Evolutionary conservation across 2,113 vertebrate genomes (phyloP).

Genomic region (Thamnaconus septentrionalis): DNA sequence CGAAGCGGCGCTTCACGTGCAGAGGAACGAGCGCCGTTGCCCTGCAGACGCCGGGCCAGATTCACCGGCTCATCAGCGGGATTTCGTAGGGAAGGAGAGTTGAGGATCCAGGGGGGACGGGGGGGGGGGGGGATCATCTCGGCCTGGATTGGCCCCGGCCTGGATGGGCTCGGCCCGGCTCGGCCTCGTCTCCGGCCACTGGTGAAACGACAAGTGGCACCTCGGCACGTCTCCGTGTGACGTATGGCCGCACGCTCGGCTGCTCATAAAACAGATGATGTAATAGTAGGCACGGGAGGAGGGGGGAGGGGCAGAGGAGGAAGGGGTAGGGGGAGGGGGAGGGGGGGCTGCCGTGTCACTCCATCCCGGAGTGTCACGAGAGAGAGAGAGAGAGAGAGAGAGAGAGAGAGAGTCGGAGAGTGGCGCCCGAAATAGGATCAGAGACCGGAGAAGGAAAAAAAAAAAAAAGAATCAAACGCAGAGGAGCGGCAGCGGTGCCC

Average conservation of each 20-base stretch:
- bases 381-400: constrained; percentile 40
- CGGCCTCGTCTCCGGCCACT: constrained; percentile 2
- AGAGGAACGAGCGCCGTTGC: no score
- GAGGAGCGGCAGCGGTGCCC: constrained; percentile 43
- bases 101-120: constrained; percentile 8
- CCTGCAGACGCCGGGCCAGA: constrained; percentile 42
- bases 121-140: background rate
- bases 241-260: constrained; percentile 26
- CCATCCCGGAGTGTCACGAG: background rate
- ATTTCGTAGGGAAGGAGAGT: constrained; percentile 29
- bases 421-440: constrained; percentile 56
- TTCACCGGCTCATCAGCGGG: constrained; percentile 53
- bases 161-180: background rate
- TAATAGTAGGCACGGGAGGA: constrained; percentile 13
- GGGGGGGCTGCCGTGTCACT: constrained; percentile 26
- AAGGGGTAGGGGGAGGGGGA: background rate
- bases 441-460: constrained; percentile 17
- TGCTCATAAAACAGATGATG: constrained; percentile 37
- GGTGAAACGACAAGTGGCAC: constrained; percentile 30
- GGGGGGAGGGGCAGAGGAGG: no score
- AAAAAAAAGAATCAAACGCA: constrained; percentile 14
- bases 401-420: constrained; percentile 49
- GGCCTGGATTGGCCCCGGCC: no score
- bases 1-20: no score
- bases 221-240: constrained; percentile 17